Base-by-base conservation (phyloP, 2,888 invertebrate genomes). In the Carabus problematicus region DNA sequence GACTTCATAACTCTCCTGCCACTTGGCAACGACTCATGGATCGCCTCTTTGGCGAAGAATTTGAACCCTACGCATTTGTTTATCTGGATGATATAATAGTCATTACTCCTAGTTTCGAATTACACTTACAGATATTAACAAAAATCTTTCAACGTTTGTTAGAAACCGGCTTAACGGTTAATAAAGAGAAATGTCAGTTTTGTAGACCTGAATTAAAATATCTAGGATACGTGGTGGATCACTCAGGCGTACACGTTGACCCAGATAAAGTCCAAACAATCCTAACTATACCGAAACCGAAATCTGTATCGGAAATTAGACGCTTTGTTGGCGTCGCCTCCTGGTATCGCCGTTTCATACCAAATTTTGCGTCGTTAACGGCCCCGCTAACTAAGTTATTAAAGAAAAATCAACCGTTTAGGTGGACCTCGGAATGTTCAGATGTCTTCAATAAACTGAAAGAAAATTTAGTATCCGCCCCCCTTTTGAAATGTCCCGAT, bases 211-310 rank as follows among this genome's bases (percentile, higher is more conserved):
- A 56, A 16, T 18, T 54, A 4, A n/a, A 16, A n/a, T 54, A 54
- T 29, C 39, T n/a, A n/a, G n/a, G n/a, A n/a, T n/a, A n/a, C 29
- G n/a, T n/a, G n/a, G 73, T 78, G 7, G 70, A 72, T 47, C 49
- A 55, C 0, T 49, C 73, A 0, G 75, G 75, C 0, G 19, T 73
- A 8, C 64, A 68, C 1, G 67, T 71, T 0, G 69, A 73, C 16
- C 72, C 70, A 0, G 67, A 71, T 0, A 72, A 61, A 45, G 64
- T 71, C 0, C 12, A n/a, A 1, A 60, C 71, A 4, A 73, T 72
- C 16, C 47, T 62, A n/a, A 18, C 29, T 29, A 29, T 29, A 29
- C 29, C 29, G 2, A 2, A 29, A n/a, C 29, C 29, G 3, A 29
- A 29, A 29, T 29, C 29, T 29, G 29, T 29, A 2, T 29, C 29